Base-by-base conservation (phyloP, 2,113 vertebrate genomes). In the Pseudopipra pipra region DNA sequence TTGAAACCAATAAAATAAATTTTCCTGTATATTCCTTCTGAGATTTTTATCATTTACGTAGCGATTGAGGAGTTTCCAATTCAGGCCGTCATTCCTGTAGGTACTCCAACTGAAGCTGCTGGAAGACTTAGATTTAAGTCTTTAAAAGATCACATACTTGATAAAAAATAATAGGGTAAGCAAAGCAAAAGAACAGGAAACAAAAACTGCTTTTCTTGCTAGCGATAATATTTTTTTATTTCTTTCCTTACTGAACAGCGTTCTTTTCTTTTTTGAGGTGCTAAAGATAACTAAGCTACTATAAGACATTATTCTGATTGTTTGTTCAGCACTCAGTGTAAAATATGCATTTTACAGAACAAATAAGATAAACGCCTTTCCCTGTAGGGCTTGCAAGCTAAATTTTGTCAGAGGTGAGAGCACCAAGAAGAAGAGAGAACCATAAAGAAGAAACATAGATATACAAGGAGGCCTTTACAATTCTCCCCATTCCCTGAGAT, bases 301-400 rank as follows among this genome's bases (percentile, higher is more conserved):
- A 0, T 75, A 88, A 89, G 75, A 61, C 62, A 25, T 88, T 80
- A 80, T 35, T 74, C 55, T 62, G 72, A n/a, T 77, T 92, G 66
- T 87, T 95, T 93, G 78, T 93, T 92, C 76, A 87, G 65, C 70
- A 56, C 73, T 81, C n/a, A 21, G 27, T 63, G n/a, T 67, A n/a
- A 78, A 67, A 55, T 78, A 54, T 8, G 41, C 27, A 21, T 86
- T 94, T 92, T 78, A 49, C 83, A 89, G 93, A 81, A 74, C 90
- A 93, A 93, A 78, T 72, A 75, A 82, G 44, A 87, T 77, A 92
- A 92, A 89, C 65, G 49, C 33, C 87, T 39, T 96, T 91, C 75
- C 52, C 51, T 1, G 2, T 43, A 77, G 67, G 90, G 51, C 17
- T 90, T 81, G 74, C 76, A 67, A 75, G 37, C 56, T 89, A 5